Evolutionary conservation across 2,888 invertebrate species (phyloP).

Genomic region (Drosophila neotestacea): DNA sequence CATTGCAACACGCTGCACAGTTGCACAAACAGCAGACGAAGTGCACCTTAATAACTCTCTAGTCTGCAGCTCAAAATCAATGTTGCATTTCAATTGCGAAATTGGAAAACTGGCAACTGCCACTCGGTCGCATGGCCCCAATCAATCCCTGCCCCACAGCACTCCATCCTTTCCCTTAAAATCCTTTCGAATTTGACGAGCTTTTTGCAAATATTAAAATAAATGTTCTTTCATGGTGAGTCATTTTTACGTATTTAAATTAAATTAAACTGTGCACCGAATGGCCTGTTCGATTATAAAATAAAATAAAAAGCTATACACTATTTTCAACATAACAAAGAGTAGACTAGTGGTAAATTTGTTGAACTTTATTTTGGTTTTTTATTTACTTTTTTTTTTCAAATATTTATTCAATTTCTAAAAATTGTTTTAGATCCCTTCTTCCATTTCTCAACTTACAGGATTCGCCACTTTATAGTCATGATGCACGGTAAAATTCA

Average conservation of each 20-base stretch:
- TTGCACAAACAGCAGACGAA: constrained; percentile 34
- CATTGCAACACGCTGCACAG: constrained; percentile 49
- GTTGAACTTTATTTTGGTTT: too few relatives aligned
- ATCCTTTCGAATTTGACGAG: constrained; percentile 18
- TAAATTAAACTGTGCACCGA: constrained; percentile 75
- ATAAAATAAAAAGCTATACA: background rate
- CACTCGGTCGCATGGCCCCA: constrained; percentile 33
- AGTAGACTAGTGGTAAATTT: background rate
- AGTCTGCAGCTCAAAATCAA: constrained; percentile 74
- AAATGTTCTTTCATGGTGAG: constrained; percentile 56
- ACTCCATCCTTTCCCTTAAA: background rate
- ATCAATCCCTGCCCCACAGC: constrained; percentile 39
- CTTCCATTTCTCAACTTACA: background rate
- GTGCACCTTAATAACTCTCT: constrained; percentile 70
- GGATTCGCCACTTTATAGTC: background rate
- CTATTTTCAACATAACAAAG: background rate
- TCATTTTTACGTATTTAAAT: constrained; percentile 56
- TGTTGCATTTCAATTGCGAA: constrained; percentile 79
- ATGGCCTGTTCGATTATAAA: constrained; percentile 59
- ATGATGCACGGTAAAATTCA: background rate
- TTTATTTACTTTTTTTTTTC: too few relatives aligned
- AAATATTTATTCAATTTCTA: too few relatives aligned
- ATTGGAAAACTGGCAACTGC: constrained; percentile 59
- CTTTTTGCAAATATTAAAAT: constrained; percentile 69
- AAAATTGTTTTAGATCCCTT: background rate